Conservation (phyloP, 1,140 invertebrate genomes). For the Drosophila pectinifera region DNA sequence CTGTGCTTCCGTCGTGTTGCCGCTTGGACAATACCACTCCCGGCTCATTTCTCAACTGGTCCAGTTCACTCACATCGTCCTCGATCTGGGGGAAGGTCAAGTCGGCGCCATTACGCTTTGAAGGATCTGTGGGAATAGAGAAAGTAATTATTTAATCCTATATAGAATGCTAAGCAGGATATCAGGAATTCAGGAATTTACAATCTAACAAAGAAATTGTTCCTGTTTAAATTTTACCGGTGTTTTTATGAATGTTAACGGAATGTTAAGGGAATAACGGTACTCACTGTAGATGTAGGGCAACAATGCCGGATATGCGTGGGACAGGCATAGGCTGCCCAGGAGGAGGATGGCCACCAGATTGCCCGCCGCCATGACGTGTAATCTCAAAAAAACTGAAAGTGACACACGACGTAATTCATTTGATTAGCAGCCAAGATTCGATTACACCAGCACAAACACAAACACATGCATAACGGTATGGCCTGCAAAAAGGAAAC, state of each 20-base stretch:
- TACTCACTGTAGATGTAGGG: slow-evolving; percentile 73
- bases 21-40: slow-evolving; percentile 40
- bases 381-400: slow-evolving; percentile 52
- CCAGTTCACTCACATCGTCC: slow-evolving; percentile 78
- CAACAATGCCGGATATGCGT: slow-evolving; percentile 69
- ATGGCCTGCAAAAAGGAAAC: slow-evolving; percentile 11
- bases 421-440: slow-evolving; percentile 69
- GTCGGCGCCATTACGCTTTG: slow-evolving; percentile 45
- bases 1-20: slow-evolving; percentile 64
- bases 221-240: too few species aligned
- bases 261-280: neutral
- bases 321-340: slow-evolving; percentile 61
- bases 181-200: too few species aligned
- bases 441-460: slow-evolving; percentile 52
- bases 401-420: slow-evolving; percentile 62
- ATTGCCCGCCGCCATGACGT: slow-evolving; percentile 56
- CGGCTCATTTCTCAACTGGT: slow-evolving; percentile 65
- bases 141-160: neutral
- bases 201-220: neutral
- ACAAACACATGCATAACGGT: slow-evolving; percentile 1
- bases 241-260: too few species aligned
- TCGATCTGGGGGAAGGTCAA: slow-evolving; percentile 63
- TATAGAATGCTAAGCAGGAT: too few species aligned
- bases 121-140: slow-evolving; percentile 40
- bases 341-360: slow-evolving; percentile 59